These are phyloP conservation scores for Lasioglossum baleicum DNA, from an alignment of 1,140 invertebrate species.

Conservation along the genomic window DNA sequence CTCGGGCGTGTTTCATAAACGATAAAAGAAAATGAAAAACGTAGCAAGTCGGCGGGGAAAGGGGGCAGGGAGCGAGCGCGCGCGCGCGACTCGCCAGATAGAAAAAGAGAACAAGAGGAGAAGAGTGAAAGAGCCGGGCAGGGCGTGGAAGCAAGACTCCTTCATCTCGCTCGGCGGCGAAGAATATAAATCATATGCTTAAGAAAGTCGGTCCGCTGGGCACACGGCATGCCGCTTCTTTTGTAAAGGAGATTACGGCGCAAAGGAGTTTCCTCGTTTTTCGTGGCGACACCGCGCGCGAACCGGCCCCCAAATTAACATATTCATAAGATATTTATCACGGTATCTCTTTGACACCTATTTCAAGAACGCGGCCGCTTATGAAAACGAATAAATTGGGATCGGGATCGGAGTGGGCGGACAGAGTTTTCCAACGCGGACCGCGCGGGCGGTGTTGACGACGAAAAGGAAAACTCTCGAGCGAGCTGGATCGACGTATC, in stretches of 20 bases:
- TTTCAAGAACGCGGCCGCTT: constrained; percentile 51
- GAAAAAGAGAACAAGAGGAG: too few relatives aligned
- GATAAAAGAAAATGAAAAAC: constrained; percentile 45
- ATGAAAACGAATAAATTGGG: constrained; percentile 49
- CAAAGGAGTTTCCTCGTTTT: constrained; percentile 60
- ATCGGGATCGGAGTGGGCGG: not conserved
- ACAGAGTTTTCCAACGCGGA: not conserved
- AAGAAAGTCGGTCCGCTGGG: constrained; percentile 35
- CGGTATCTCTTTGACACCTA: constrained; percentile 58
- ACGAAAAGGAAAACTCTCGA: too few relatives aligned
- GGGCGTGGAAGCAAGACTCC: constrained; percentile 17
- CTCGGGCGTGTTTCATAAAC: constrained; percentile 4
- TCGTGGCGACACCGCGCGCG: constrained; percentile 12
- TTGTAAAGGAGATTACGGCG: constrained; percentile 59
- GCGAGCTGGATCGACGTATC: too few relatives aligned
- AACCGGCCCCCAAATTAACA: constrained; percentile 50
- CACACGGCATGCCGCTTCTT: constrained; percentile 35
- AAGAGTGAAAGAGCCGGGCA: not conserved
- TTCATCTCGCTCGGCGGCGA: constrained; percentile 37
- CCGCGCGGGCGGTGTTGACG: too few relatives aligned
- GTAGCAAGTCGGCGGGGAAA: not conserved
- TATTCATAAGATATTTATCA: constrained; percentile 67
- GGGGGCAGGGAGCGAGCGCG: not conserved
- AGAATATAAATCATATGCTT: constrained; percentile 62
- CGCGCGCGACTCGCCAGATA: too few relatives aligned